A percentile compares a stretch with the other conserved stretches of the same genome.
Conservation (phyloP, 1,140 invertebrate genomes). For the Druon quercuslanigerum region DNA sequence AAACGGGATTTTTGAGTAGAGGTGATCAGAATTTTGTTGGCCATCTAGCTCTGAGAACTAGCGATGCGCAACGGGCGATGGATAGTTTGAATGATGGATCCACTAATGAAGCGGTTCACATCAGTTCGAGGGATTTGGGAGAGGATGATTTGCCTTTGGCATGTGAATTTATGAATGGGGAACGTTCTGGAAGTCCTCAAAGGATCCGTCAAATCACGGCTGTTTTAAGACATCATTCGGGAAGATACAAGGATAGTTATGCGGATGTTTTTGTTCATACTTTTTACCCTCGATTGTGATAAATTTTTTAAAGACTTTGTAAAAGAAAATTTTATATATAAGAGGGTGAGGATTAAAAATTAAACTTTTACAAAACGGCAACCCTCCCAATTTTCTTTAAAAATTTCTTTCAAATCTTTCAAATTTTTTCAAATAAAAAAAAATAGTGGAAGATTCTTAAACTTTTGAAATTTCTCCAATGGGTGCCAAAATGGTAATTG, state of each 20-base stretch:
- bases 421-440: too few species aligned
- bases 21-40: constrained; percentile 48
- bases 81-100: constrained; percentile 34
- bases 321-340: too few species aligned
- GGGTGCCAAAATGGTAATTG: too few species aligned
- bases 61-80: constrained; percentile 34
- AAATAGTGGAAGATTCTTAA: too few species aligned
- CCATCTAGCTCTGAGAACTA: constrained; percentile 35
- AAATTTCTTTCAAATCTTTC: too few species aligned
- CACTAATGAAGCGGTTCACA: neutral
- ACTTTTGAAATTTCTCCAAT: too few species aligned
- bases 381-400: too few species aligned
- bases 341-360: too few species aligned
- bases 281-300: constrained; percentile 48
- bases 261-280: constrained; percentile 57
- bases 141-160: constrained; percentile 34
- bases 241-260: constrained; percentile 12
- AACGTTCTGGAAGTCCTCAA: accelerated
- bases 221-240: constrained; percentile 45
- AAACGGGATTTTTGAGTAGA: constrained; percentile 49
- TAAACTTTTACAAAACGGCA: too few species aligned
- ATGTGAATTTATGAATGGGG: constrained; percentile 33
- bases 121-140: neutral
- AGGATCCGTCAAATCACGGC: constrained; percentile 31
- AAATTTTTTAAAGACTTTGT: too few species aligned